These are phyloP conservation scores for Holothuria scabra DNA, from an alignment of 53 echinoderm and acorn worm genomes.

Conservation along the genomic window DNA sequence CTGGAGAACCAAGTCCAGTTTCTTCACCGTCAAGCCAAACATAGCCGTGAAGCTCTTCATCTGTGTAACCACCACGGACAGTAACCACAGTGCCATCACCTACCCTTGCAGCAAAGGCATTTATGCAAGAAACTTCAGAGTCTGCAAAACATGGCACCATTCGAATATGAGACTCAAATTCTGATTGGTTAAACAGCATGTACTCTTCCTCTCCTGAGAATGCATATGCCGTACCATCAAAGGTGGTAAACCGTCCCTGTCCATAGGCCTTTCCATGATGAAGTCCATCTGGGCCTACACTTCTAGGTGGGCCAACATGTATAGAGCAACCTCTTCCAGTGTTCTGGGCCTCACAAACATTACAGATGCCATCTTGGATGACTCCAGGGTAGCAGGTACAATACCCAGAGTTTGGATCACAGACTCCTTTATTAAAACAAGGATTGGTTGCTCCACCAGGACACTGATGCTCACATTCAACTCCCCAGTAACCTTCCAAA, in stretches of 20 bases:
- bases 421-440: slow-evolving; percentile 80
- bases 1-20: slow-evolving; percentile 3
- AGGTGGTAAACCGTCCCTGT: slow-evolving; percentile 82
- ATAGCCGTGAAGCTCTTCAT: slow-evolving; percentile 64
- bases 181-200: slow-evolving; percentile 48
- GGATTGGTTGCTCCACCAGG: slow-evolving; percentile 73
- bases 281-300: slow-evolving; percentile 39
- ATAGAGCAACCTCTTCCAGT: slow-evolving; percentile 83
- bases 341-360: slow-evolving; percentile 68
- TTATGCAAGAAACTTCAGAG: slow-evolving; percentile 72
- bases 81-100: slow-evolving; percentile 47
- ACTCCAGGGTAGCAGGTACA: slow-evolving; percentile 73
- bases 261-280: slow-evolving; percentile 72
- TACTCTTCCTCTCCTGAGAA: slow-evolving; percentile 81
- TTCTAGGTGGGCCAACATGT: neutral
- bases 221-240: slow-evolving; percentile 80
- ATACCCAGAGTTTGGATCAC: slow-evolving; percentile 67
- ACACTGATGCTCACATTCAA: slow-evolving; percentile 80
- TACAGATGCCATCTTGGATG: slow-evolving; percentile 67
- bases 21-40: slow-evolving; percentile 69
- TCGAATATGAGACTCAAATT: slow-evolving; percentile 65
- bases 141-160: slow-evolving; percentile 67
- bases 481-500: slow-evolving; percentile 87
- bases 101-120: slow-evolving; percentile 68
- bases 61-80: slow-evolving; percentile 79